phyloP scores from a whole-genome alignment of 2,888 invertebrate species.

The Ochropacha duplaris region DNA sequence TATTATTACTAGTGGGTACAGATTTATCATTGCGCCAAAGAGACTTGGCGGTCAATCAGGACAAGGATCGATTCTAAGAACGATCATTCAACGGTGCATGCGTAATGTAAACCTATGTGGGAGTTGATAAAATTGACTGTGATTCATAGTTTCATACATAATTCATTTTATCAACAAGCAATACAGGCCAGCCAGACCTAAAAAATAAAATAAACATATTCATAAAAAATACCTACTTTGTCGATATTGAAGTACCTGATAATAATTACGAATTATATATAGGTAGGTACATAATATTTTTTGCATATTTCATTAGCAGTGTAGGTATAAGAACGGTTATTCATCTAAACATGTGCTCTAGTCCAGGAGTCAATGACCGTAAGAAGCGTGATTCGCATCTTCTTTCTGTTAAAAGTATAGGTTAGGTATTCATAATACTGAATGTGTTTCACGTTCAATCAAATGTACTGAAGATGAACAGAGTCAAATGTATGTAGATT shows the following conservation, averaged over 20 bases:
- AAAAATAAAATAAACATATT: too few species aligned
- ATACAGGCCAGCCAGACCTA: not conserved
- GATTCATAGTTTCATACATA: constrained; percentile 24
- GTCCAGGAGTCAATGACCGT: constrained; percentile 33
- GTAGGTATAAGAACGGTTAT: constrained; percentile 10
- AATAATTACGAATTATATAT: too few species aligned
- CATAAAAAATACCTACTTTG: too few species aligned
- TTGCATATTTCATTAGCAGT: constrained; percentile 7
- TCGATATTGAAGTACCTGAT: too few species aligned
- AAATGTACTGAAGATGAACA: not conserved
- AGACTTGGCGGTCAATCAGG: constrained; percentile 12
- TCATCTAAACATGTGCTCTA: constrained; percentile 21
- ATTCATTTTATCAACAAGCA: not conserved
- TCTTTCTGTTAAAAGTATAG: constrained; percentile 9
- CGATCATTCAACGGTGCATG: constrained; percentile 38
- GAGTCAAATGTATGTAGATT: not conserved
- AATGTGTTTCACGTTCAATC: not conserved
- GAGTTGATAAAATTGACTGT: constrained; percentile 36
- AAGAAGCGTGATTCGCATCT: constrained; percentile 24
- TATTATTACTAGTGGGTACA: too few species aligned
- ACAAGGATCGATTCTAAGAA: constrained; percentile 35
- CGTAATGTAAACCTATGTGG: constrained; percentile 46
- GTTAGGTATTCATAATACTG: not conserved
- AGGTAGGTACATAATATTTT: too few species aligned
- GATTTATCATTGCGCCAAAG: not conserved